Evolutionary conservation across 2,888 invertebrate species (phyloP).

Genomic region (Lasius fuliginosus): DNA sequence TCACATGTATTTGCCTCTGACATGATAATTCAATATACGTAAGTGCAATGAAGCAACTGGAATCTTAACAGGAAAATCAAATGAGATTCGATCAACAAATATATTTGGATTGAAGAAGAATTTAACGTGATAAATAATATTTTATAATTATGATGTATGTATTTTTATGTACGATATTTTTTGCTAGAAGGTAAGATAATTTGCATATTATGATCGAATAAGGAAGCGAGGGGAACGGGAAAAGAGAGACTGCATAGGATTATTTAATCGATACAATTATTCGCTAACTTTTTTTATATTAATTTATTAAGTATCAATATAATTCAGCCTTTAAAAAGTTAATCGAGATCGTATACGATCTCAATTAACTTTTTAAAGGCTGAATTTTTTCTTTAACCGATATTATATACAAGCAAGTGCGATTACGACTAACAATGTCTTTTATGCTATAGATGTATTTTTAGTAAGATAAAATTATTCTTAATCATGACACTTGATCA

Average conservation of each 20-base stretch:
- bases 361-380: too few relatives aligned
- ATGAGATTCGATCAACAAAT: too few relatives aligned
- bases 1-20: neutral
- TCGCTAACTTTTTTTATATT: too few relatives aligned
- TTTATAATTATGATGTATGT: neutral
- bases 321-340: too few relatives aligned
- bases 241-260: too few relatives aligned
- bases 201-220: neutral
- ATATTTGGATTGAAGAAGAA: too few relatives aligned
- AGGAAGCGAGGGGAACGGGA: accelerated
- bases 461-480: neutral
- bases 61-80: neutral
- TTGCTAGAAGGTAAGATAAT: neutral
- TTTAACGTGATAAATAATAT: neutral
- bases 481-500: neutral
- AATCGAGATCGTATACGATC: too few relatives aligned
- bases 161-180: neutral
- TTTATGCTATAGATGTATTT: neutral
- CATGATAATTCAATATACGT: neutral
- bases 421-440: neutral
- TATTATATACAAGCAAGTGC: too few relatives aligned
- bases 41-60: neutral
- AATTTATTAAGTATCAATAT: too few relatives aligned
- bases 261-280: neutral
- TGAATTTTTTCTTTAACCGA: too few relatives aligned